phyloP scores from a whole-genome alignment of 2,113 vertebrate genomes.

The Cathartes aura region DNA sequence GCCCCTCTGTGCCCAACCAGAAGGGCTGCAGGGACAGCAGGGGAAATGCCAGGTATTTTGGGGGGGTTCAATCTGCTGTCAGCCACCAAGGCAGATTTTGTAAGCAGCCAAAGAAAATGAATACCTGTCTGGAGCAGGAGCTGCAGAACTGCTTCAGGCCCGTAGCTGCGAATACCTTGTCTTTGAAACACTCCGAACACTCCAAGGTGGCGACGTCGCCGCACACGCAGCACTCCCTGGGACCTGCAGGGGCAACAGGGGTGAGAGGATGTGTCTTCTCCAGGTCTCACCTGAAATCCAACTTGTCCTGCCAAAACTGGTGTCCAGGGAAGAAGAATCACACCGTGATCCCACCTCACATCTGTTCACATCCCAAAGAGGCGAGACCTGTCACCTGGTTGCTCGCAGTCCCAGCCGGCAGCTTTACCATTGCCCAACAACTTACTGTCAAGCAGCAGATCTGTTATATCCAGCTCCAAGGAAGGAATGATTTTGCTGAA shows the following conservation, averaged over 20 bases:
- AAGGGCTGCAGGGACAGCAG: neutral
- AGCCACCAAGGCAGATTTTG: neutral
- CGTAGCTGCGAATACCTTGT: constrained; percentile 73
- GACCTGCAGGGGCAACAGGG: constrained; percentile 68
- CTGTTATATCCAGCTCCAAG: constrained; percentile 87
- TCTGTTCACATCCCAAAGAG: neutral
- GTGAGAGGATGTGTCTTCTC: neutral
- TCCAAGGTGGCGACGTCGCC: constrained; percentile 78
- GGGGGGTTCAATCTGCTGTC: neutral
- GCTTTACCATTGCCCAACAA: neutral
- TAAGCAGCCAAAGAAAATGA: neutral
- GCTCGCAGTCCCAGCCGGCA: neutral
- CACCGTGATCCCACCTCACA: neutral
- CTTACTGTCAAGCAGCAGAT: constrained; percentile 86
- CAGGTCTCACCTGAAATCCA: neutral
- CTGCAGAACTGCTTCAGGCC: constrained; percentile 87
- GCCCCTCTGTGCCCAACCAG: neutral
- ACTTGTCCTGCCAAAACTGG: neutral
- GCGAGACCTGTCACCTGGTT: neutral
- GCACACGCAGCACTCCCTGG: constrained; percentile 86
- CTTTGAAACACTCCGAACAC: constrained; percentile 83
- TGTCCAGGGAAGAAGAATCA: neutral
- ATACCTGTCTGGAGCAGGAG: constrained; percentile 82
- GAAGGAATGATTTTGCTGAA: constrained; percentile 92
- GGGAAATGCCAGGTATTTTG: rapidly evolving